phyloP scores from a whole-genome alignment of 1,140 invertebrate genomes.

The Papilio dardanus region DNA sequence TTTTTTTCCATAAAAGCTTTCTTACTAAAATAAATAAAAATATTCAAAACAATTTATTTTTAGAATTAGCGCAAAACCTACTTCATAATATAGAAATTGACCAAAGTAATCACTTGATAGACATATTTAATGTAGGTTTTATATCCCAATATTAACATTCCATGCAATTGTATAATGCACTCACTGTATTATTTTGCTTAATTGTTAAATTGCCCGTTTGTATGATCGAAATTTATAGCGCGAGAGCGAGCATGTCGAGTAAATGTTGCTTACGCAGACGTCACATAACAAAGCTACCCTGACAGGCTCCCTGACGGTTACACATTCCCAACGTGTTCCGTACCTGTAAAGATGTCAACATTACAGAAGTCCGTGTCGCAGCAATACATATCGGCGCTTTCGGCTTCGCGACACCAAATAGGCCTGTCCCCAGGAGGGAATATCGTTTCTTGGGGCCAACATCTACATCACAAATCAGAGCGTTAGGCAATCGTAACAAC shows the following conservation, averaged over 20 bases:
- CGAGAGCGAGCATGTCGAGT: slow-evolving; percentile 43
- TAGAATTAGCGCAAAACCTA: too few species aligned
- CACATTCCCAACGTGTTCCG: slow-evolving; percentile 62
- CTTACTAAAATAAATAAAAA: too few species aligned
- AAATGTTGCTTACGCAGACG: slow-evolving; percentile 61
- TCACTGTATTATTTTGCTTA: background rate
- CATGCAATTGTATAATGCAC: slow-evolving; percentile 20
- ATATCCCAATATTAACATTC: background rate
- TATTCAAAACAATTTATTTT: too few species aligned
- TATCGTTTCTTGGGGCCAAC: slow-evolving; percentile 80
- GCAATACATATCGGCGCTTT: slow-evolving; percentile 83
- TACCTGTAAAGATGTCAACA: slow-evolving; percentile 76
- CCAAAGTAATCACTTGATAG: background rate
- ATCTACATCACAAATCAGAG: slow-evolving; percentile 79
- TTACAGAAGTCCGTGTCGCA: slow-evolving; percentile 86
- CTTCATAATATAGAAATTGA: background rate
- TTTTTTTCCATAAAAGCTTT: too few species aligned
- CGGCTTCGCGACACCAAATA: slow-evolving; percentile 84
- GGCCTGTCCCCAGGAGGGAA: slow-evolving; percentile 84
- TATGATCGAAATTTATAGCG: background rate
- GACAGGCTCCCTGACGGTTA: slow-evolving; percentile 55
- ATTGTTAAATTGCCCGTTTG: background rate
- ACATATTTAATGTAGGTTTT: background rate
- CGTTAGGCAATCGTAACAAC: slow-evolving; percentile 52
- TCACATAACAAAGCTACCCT: slow-evolving; percentile 73